These are phyloP conservation scores for Tragelaphus scriptus DNA, from an alignment of 2,113 vertebrate genomes.

Conservation along the genomic window DNA sequence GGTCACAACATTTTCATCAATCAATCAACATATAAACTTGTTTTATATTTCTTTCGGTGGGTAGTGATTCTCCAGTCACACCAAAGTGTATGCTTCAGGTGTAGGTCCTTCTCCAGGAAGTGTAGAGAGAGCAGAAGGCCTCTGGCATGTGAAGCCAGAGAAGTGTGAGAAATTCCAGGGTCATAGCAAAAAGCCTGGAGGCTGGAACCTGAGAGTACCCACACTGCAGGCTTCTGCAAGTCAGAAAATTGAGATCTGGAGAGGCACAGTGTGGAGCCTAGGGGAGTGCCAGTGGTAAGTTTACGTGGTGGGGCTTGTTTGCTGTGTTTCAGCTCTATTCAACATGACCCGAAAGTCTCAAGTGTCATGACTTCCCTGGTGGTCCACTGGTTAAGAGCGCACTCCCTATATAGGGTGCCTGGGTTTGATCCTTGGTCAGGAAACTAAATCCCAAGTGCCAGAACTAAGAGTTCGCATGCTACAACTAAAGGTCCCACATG, in stretches of 20 bases:
- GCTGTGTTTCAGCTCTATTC: neutral
- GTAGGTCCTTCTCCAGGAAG: neutral
- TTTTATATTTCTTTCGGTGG: neutral
- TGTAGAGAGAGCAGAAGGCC: neutral
- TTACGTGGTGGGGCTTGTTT: fast-evolving
- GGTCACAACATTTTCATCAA: too few relatives aligned
- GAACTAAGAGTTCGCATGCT: too few relatives aligned
- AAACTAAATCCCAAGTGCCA: too few relatives aligned
- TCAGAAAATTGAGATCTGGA: neutral
- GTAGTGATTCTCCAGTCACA: neutral
- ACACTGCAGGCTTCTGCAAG: neutral
- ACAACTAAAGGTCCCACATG: too few relatives aligned
- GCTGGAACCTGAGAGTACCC: fast-evolving
- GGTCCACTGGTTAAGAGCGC: too few relatives aligned
- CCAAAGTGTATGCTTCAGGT: neutral
- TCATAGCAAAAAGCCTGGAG: neutral
- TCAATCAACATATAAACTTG: too few relatives aligned
- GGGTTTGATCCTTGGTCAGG: too few relatives aligned
- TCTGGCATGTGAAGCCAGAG: neutral
- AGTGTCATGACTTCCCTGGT: neutral
- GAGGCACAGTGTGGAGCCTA: fast-evolving
- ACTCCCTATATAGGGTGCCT: neutral
- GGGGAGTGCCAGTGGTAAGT: fast-evolving
- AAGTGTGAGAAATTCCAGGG: neutral
- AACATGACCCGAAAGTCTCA: neutral